These are phyloP conservation scores for Kryptolebias marmoratus DNA, from an alignment of 2,113 vertebrate species.

Conservation along the genomic window DNA sequence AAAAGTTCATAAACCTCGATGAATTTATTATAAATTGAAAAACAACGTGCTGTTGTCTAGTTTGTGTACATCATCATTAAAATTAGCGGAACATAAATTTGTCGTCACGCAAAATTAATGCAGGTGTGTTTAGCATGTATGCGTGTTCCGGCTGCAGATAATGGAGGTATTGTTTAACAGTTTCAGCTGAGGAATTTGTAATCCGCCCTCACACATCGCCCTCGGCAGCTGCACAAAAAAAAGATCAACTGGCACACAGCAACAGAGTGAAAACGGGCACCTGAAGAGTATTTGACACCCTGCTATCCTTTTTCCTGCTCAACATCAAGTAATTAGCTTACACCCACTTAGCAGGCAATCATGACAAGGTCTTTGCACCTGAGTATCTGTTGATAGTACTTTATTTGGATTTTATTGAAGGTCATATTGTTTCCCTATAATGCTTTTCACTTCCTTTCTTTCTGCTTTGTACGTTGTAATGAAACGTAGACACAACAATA, in stretches of 20 bases:
- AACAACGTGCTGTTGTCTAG: too few relatives aligned
- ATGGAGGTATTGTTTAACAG: slow-evolving; percentile 7
- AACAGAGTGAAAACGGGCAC: slow-evolving; percentile 27
- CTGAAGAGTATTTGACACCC: slow-evolving; percentile 57
- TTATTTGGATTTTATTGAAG: slow-evolving; percentile 14
- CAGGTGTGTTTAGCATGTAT: background rate
- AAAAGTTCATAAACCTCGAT: too few relatives aligned
- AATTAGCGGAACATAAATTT: background rate
- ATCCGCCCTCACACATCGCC: slow-evolving; percentile 40
- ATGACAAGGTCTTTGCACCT: slow-evolving; percentile 30
- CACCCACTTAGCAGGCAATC: slow-evolving; percentile 29
- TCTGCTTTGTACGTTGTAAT: slow-evolving; percentile 3
- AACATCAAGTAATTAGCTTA: slow-evolving; percentile 38
- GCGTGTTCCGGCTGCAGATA: background rate
- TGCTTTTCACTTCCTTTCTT: background rate
- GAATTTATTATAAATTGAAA: too few relatives aligned
- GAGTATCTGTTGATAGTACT: slow-evolving; percentile 35
- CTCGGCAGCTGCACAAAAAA: slow-evolving; percentile 19
- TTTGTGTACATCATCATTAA: too few relatives aligned
- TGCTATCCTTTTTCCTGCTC: slow-evolving; percentile 17
- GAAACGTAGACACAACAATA: background rate
- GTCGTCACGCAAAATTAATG: background rate
- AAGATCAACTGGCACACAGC: slow-evolving; percentile 29
- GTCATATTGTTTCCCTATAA: slow-evolving; percentile 4
- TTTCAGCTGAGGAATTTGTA: slow-evolving; percentile 15